Conservation (phyloP, 2,888 invertebrate genomes). For the Epiblema foenella region DNA sequence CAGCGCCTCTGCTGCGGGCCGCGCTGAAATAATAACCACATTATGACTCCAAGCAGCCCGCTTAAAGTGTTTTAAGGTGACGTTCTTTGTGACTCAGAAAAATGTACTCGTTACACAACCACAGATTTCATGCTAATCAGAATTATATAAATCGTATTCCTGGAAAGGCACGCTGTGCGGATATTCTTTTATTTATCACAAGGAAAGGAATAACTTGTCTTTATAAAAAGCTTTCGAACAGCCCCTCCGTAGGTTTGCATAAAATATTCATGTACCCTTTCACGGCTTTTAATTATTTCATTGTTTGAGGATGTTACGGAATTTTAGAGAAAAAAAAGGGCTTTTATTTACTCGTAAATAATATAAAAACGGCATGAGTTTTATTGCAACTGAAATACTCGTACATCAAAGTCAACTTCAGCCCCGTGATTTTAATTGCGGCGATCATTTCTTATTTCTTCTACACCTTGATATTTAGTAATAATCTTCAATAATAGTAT, state of each 20-base stretch:
- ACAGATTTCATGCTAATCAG: neutral
- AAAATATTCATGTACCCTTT: constrained; percentile 43
- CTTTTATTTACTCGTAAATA: constrained; percentile 21
- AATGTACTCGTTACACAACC: constrained; percentile 57
- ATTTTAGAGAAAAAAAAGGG: constrained; percentile 28
- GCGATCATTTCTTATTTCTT: neutral
- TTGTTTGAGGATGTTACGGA: constrained; percentile 39
- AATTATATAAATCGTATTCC: constrained; percentile 24
- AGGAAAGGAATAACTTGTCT: constrained; percentile 37
- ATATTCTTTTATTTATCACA: constrained; percentile 34
- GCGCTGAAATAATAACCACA: constrained; percentile 81
- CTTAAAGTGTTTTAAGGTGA: constrained; percentile 77
- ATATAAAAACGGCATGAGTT: constrained; percentile 3
- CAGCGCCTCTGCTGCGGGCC: constrained; percentile 71
- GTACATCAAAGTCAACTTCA: neutral
- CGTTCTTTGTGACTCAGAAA: constrained; percentile 66
- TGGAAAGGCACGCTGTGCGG: neutral
- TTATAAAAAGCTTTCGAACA: constrained; percentile 41
- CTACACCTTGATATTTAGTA: too few relatives aligned
- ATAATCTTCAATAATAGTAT: too few relatives aligned
- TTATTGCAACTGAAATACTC: neutral
- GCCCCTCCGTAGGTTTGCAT: constrained; percentile 30
- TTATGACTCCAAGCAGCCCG: constrained; percentile 78
- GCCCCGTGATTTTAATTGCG: neutral
- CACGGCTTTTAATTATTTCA: constrained; percentile 41